Percentiles rank a stretch among this genome's conserved stretches.
Conservation (phyloP, 2,797 vertebrate genomes). For the Aulostomus chinensis region DNA sequence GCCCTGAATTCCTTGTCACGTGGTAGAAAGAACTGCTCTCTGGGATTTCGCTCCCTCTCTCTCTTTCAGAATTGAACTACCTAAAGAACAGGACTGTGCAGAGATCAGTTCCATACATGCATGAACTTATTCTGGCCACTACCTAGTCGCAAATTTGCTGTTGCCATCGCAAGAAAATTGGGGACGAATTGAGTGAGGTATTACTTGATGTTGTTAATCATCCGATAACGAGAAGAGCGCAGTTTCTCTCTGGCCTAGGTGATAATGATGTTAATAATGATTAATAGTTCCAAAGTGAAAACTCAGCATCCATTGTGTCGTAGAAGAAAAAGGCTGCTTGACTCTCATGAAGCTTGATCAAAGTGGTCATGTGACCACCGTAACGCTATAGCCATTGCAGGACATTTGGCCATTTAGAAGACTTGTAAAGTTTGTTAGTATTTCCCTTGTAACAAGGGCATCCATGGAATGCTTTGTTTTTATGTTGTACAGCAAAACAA, state of each 20-base stretch:
- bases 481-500: slow-evolving; percentile 55
- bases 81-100: no score
- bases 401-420: slow-evolving; percentile 77
- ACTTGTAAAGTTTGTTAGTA: slow-evolving; percentile 65
- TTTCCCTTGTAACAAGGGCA: slow-evolving; percentile 81
- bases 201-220: no score
- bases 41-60: no score
- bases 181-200: no score
- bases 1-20: slow-evolving; percentile 17
- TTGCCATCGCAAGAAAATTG: no score
- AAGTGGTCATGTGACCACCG: slow-evolving; percentile 48
- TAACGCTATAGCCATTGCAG: slow-evolving; percentile 76
- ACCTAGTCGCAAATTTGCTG: not conserved
- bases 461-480: slow-evolving; percentile 64
- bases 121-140: no score
- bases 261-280: no score
- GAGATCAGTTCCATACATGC: no score
- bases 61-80: no score
- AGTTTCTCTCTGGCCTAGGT: no score
- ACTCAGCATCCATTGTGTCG: slow-evolving; percentile 25
- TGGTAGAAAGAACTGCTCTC: slow-evolving; percentile 2
- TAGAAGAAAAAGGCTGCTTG: slow-evolving; percentile 58
- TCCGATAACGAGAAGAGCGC: no score
- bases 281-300: not conserved
- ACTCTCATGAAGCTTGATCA: slow-evolving; percentile 62